phyloP scores from a whole-genome alignment of 2,797 vertebrate genomes.

The Epinephelus malabaricus region DNA sequence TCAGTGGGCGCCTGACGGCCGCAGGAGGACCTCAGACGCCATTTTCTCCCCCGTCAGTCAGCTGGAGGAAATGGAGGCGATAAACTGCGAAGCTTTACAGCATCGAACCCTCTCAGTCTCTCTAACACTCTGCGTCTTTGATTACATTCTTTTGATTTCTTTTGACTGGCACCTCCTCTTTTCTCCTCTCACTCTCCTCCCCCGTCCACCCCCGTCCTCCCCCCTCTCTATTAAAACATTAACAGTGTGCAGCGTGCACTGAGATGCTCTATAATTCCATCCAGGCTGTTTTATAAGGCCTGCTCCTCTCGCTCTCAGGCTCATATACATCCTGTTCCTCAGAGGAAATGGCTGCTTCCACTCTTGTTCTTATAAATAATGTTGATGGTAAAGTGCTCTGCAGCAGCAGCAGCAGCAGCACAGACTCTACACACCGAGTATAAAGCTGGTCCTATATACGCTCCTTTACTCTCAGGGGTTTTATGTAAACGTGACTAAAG shows the following conservation, averaged over 20 bases:
- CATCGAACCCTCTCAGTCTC: neutral
- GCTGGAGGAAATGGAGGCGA: constrained; percentile 26
- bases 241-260: constrained; percentile 17
- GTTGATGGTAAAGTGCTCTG: constrained; percentile 69
- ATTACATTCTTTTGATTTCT: constrained; percentile 7
- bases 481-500: neutral
- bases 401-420: constrained; percentile 36
- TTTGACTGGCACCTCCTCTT: neutral
- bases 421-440: neutral
- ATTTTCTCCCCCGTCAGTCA: constrained; percentile 20
- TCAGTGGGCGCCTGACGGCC: neutral
- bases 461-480: neutral
- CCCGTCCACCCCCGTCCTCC: neutral
- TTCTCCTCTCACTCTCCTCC: neutral
- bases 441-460: constrained; percentile 4
- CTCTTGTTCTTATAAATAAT: constrained; percentile 72
- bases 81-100: neutral
- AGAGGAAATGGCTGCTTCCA: constrained; percentile 70
- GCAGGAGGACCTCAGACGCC: neutral
- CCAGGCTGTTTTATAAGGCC: constrained; percentile 45
- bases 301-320: constrained; percentile 37
- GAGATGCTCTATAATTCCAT: constrained; percentile 58
- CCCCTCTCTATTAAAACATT: constrained; percentile 58
- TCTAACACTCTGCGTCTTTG: neutral
- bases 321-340: constrained; percentile 67